A percentile compares a stretch with the other conserved stretches of the same genome.
Conservation (phyloP, 2,888 invertebrate species). For the Oscheius sp. region DNA sequence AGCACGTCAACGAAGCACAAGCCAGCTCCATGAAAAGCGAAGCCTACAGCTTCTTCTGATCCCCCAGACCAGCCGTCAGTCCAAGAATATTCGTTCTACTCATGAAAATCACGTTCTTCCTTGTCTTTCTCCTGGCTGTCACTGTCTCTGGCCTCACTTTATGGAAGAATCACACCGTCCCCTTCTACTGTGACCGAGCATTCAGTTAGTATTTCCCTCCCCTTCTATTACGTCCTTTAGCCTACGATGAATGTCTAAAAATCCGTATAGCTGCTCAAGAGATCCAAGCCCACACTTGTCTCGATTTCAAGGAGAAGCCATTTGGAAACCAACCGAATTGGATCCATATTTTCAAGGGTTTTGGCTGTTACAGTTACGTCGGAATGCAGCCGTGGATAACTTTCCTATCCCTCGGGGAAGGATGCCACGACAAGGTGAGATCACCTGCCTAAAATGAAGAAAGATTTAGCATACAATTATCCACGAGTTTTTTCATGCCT, state of each 20-base stretch:
- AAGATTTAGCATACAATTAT: too few species aligned
- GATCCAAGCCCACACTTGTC: conserved; percentile 39
- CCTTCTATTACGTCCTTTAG: neutral
- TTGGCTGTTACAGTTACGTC: conserved; percentile 45
- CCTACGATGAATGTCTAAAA: conserved; percentile 17
- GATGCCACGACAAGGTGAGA: conserved; percentile 38
- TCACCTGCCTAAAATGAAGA: neutral
- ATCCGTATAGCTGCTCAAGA: conserved; percentile 30
- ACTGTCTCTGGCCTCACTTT: too few species aligned
- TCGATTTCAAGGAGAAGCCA: conserved; percentile 39
- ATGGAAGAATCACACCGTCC: conserved; percentile 45
- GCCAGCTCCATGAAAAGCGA: too few species aligned
- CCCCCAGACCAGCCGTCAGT: too few species aligned
- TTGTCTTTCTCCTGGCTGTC: too few species aligned
- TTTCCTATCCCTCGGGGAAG: conserved; percentile 43
- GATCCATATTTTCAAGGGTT: conserved; percentile 42
- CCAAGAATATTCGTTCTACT: too few species aligned
- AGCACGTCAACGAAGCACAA: too few species aligned
- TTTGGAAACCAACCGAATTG: conserved; percentile 35
- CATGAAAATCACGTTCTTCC: too few species aligned
- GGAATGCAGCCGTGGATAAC: conserved; percentile 49
- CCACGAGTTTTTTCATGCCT: neutral
- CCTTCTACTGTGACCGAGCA: conserved; percentile 45
- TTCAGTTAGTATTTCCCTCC: neutral
- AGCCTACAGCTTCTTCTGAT: too few species aligned